Evolutionary conservation across 2,113 vertebrate species (phyloP), one percentile per base, ranked within the genome.

Genomic region (Cyprinodon variegatus): DNA sequence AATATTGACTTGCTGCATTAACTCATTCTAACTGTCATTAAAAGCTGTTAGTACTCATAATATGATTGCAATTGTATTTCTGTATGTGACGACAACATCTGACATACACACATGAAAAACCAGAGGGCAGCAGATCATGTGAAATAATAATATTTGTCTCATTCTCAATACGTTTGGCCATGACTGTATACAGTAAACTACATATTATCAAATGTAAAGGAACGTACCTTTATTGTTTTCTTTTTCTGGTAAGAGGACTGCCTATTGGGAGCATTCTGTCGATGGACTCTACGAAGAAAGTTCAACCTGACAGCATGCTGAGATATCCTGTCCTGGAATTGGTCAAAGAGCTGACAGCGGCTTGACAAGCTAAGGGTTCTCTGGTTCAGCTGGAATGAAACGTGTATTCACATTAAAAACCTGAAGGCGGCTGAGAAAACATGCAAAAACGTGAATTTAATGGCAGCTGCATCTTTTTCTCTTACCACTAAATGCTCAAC

Each of bases 221-320:
- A 20, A 11, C 61, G 86, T 88, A 98, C 98, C 97, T 98, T 98
- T 75, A 98, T 90, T 61, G 94, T 95, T 93, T 94, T 97, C 90
- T 94, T 97, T 88, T 92, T 96, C 85, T 94, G 94, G 66, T 95
- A 95, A 81, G 93, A 85, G 80, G 93, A 89, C 57, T 95, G 95
- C 29, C 95, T 94, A 86, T 96, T 97, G 2, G 97, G 98, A 20
- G 95, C 94, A 65, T 96, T 95, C 66, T 95, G 96, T 72, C 97
- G 96, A 89, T 99, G 98, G 85, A 98, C 96, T 91, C 96, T 92
- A 74, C 96, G 96, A 72, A 99, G 92, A 90, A 99, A 99, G 93
- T 98, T 97, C 87, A 99, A 93, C 92, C 98, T 98, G 85, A 99
- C 96, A 1, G 97, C 96, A 0, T 99, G 97, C 94, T 99, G 98